These are phyloP conservation scores for Grallaria varia DNA, from an alignment of 2,113 vertebrate genomes.

Conservation along the genomic window DNA sequence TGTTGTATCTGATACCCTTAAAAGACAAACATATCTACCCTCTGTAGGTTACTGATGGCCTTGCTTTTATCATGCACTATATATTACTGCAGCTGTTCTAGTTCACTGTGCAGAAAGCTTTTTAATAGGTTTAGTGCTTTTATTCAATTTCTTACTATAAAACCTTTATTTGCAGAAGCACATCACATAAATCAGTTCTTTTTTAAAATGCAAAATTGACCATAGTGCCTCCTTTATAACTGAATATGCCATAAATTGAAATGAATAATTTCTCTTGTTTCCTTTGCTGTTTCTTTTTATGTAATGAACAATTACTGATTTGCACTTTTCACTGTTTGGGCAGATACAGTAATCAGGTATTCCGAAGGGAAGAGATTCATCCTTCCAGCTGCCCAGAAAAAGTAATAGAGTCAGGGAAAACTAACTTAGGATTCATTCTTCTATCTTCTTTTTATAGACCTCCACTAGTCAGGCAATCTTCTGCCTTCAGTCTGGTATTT, in stretches of 20 bases:
- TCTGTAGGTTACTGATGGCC: not conserved
- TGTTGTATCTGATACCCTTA: not conserved
- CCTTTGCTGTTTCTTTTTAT: not conserved
- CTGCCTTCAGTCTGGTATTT: conserved; percentile 90
- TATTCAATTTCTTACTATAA: conserved; percentile 1
- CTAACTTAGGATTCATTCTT: conserved; percentile 24
- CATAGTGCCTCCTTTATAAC: not conserved
- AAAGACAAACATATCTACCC: not conserved
- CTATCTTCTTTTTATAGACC: conserved; percentile 79
- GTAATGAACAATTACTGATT: not conserved
- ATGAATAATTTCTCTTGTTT: not conserved
- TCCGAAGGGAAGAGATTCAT: not conserved
- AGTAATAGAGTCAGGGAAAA: not conserved
- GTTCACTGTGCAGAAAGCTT: conserved; percentile 3
- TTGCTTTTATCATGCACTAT: not conserved
- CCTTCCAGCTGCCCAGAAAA: not conserved
- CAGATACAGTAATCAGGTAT: not conserved
- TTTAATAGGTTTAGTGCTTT: conserved; percentile 1
- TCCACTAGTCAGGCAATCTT: conserved; percentile 96
- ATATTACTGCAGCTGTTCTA: not conserved
- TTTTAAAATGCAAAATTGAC: not conserved
- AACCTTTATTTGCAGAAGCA: conserved; percentile 15
- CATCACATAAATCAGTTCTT: not conserved
- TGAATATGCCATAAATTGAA: not conserved
- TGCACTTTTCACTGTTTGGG: not conserved